A percentile compares a stretch with the other conserved stretches of the same genome.
Conservation (phyloP, 2,888 invertebrate species). For the Pristionchus arcanus region DNA sequence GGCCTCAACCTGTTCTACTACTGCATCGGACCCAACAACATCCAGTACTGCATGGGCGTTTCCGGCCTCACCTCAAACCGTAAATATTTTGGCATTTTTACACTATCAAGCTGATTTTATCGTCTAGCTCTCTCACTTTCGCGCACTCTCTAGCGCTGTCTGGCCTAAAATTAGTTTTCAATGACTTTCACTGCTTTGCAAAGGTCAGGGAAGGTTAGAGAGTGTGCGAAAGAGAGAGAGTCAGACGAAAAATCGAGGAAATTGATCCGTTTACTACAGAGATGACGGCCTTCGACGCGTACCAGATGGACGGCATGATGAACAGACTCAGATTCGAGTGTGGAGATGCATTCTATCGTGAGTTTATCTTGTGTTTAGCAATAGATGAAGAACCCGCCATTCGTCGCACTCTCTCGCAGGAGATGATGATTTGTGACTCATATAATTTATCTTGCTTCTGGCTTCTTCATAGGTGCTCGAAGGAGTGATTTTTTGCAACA, state of each 20-base stretch:
- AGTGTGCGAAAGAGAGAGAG: neutral
- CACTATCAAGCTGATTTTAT: neutral
- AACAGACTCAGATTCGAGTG: slow-evolving; percentile 52
- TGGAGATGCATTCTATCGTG: slow-evolving; percentile 54
- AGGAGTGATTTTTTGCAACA: too few species aligned
- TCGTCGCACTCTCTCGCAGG: too few species aligned
- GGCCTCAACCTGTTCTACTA: slow-evolving; percentile 53
- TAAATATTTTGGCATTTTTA: neutral
- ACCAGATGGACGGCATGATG: slow-evolving; percentile 52
- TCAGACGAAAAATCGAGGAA: neutral
- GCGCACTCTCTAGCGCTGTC: neutral
- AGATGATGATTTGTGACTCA: too few species aligned
- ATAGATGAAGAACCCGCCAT: too few species aligned
- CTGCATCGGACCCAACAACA: slow-evolving; percentile 50
- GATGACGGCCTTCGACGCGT: slow-evolving; percentile 53
- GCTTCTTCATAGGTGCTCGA: too few species aligned
- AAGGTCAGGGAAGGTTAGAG: neutral
- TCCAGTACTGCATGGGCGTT: slow-evolving; percentile 51
- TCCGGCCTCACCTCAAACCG: slow-evolving; percentile 44
- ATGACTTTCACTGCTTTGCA: neutral
- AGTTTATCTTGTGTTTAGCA: neutral
- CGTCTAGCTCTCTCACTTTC: neutral
- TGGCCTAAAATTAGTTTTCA: neutral
- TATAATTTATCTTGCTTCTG: too few species aligned
- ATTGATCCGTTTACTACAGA: neutral